phyloP scores from a whole-genome alignment of 2,113 vertebrate genomes.

The Lepus timidus region DNA sequence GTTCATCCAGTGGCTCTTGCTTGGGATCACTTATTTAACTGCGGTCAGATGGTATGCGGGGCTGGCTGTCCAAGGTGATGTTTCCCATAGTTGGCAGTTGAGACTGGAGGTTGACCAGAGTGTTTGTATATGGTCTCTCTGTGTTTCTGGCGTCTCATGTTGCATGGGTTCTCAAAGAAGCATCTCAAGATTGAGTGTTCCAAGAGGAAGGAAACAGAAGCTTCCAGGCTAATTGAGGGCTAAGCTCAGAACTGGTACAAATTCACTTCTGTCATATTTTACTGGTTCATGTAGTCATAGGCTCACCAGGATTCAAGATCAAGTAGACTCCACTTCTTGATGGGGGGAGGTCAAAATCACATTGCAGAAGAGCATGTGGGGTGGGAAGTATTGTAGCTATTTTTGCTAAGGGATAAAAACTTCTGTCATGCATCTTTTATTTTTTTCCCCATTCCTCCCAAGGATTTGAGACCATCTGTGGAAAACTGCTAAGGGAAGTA shows the following conservation, averaged over 20 bases:
- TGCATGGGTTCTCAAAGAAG: not conserved
- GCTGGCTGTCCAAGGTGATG: not conserved
- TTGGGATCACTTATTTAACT: not conserved
- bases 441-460: not conserved
- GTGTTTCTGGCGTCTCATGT: not conserved
- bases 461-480: constrained; percentile 75
- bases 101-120: not conserved
- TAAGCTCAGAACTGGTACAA: not conserved
- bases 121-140: not conserved
- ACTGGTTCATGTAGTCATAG: not conserved
- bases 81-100: not conserved
- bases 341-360: not conserved
- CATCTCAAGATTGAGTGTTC: not conserved
- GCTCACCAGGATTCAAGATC: not conserved
- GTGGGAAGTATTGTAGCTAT: not conserved
- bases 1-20: not conserved
- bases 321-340: not conserved
- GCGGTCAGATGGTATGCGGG: not conserved
- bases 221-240: not conserved
- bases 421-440: not conserved
- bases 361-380: not conserved
- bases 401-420: constrained; percentile 16
- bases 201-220: not conserved
- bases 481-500: constrained; percentile 75
- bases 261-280: not conserved